Conservation (phyloP, 2,113 vertebrate species). For the Pholis gunnellus region DNA sequence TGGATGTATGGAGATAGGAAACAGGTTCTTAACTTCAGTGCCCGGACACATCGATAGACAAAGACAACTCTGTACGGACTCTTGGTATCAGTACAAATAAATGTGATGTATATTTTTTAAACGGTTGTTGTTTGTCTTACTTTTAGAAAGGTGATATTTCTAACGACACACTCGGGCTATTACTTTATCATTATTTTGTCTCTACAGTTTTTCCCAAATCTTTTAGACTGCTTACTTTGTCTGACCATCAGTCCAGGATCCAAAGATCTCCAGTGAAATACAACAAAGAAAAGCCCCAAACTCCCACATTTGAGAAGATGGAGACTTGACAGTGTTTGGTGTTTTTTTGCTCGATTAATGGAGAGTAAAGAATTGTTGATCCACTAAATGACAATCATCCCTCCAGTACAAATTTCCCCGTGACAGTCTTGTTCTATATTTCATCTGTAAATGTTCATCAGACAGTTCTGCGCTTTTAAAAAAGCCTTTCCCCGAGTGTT, state of each 20-base stretch:
- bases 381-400: neutral
- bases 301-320: neutral
- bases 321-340: neutral
- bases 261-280: neutral
- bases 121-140: constrained; percentile 52
- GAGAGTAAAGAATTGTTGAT: neutral
- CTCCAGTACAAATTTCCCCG: neutral
- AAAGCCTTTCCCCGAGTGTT: neutral
- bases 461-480: neutral
- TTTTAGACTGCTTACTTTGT: neutral
- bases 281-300: neutral
- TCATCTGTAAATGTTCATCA: neutral
- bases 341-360: neutral
- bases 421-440: neutral
- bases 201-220: neutral
- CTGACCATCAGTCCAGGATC: neutral
- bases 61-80: constrained; percentile 79
- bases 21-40: constrained; percentile 68
- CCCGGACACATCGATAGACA: constrained; percentile 75
- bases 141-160: neutral
- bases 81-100: constrained; percentile 84
- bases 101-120: constrained; percentile 89
- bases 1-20: constrained; percentile 72
- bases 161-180: neutral
- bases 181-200: constrained; percentile 2